Evolutionary conservation across 2,888 invertebrate genomes (phyloP), one percentile per base, ranked within the genome.

Genomic region (Entomobrya proxima): DNA sequence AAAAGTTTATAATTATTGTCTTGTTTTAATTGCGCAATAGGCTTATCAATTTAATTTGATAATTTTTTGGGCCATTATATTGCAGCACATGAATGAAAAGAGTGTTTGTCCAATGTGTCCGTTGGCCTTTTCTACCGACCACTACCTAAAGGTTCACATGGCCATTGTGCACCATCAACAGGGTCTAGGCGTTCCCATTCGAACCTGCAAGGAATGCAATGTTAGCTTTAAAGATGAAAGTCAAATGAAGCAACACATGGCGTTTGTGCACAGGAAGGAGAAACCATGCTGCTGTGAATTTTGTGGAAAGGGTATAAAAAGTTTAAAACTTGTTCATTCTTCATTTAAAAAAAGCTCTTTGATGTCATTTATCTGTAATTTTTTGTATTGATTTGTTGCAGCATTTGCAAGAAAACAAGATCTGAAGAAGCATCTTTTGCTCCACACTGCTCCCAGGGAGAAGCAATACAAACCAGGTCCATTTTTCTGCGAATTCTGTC

Each of bases 401-500:
- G 64, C 64, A 27, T 64, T 64, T 64, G 18, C 64, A 1, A 37
- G 37, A n/a, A 21, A 1, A 9, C 7, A 11, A 21, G 72, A 74
- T 27, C 30, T 81, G 32, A 74, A 55, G 15, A 32, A 44, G 24
- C 82, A 82, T 24, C 50, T 52, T 18, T 24, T 83, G 7, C 55
- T 83, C 2, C 83, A 83, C 27, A 83, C 76, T 3, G 83, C 50
- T 0, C 83, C 83, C 0, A 47, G 69, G 21, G 83, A 83, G 58
- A 30, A 35, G 24, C 83, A 77, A 9, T 83, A 83, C 69, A 76
- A 83, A 18, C 15, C 50, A 24, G 83, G 83, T 3, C 83, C 83
- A 0, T 83, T 83, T 18, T 61, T 32, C 30, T 83, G 83, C 35
- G 40, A 83, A 44, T 77, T 35, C 55, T 83, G 83, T 21, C 30